Conservation (phyloP, 2,113 vertebrate genomes). For the Xyliphius kryptos region DNA sequence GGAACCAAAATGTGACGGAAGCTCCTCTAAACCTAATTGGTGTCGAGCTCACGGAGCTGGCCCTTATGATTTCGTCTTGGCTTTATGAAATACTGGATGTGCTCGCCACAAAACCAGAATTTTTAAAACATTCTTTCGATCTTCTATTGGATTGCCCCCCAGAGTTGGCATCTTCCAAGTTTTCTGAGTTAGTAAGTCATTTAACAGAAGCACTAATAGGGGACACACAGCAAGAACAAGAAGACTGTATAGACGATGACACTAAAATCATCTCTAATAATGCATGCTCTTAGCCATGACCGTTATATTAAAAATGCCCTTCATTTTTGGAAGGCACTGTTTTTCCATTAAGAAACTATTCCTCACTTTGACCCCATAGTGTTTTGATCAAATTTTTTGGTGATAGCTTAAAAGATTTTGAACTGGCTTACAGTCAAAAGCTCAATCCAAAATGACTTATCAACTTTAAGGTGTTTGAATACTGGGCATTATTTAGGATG, state of each 20-base stretch:
- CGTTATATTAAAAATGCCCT: too few relatives aligned
- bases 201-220: conserved; percentile 65
- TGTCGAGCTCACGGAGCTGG: conserved; percentile 56
- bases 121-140: conserved; percentile 76
- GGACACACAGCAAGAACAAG: too few relatives aligned
- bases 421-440: too few relatives aligned
- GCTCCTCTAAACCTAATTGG: conserved; percentile 50
- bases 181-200: conserved; percentile 60
- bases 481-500: too few relatives aligned
- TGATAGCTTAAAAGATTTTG: too few relatives aligned
- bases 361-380: too few relatives aligned
- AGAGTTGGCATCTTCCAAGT: conserved; percentile 56
- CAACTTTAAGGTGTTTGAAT: too few relatives aligned
- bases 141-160: conserved; percentile 55
- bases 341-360: too few relatives aligned
- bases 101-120: conserved; percentile 56
- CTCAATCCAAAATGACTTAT: too few relatives aligned
- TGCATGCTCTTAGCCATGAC: background rate
- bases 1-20: conserved; percentile 65
- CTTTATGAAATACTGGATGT: conserved; percentile 69
- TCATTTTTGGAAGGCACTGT: too few relatives aligned
- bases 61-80: conserved; percentile 76
- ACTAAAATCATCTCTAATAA: background rate
- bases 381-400: too few relatives aligned
- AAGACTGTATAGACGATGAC: background rate